Evolutionary conservation across 2,888 invertebrate species (phyloP).

Genomic region (Pachliopta kotzebuea): DNA sequence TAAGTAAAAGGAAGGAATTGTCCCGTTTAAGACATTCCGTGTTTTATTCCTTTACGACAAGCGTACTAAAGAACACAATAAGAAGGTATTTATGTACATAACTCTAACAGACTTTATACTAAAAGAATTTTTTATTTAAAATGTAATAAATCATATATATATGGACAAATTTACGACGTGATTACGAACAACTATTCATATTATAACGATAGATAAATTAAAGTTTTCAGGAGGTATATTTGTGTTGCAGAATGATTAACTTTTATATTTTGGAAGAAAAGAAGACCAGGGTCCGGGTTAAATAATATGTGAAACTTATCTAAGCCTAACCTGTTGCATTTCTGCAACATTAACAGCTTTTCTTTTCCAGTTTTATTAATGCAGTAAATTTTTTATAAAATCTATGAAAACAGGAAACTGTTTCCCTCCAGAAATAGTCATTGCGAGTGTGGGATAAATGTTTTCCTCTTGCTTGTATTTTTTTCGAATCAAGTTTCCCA

Average conservation of each 20-base stretch:
- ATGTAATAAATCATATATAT: not conserved
- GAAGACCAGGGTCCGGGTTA: not conserved
- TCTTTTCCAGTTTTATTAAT: slow-evolving; percentile 1
- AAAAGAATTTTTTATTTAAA: not conserved
- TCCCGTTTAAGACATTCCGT: slow-evolving; percentile 1
- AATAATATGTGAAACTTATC: not conserved
- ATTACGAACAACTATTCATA: too few relatives aligned
- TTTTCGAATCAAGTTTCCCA: not conserved
- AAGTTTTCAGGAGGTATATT: too few relatives aligned
- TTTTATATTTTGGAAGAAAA: too few relatives aligned
- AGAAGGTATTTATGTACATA: not conserved
- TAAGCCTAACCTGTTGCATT: not conserved
- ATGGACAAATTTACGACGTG: not conserved
- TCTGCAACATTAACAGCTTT: not conserved
- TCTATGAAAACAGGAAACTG: slow-evolving; percentile 5
- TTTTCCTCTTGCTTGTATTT: slow-evolving; percentile 4
- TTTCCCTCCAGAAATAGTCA: slow-evolving; percentile 4
- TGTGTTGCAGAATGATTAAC: too few relatives aligned
- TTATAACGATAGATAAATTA: too few relatives aligned
- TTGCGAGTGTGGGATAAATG: slow-evolving; percentile 11
- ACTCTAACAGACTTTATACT: not conserved
- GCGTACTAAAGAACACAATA: not conserved
- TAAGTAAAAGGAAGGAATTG: slow-evolving; percentile 26
- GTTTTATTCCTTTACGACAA: slow-evolving; percentile 9
- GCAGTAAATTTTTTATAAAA: slow-evolving; percentile 9